These are phyloP conservation scores for Ephialtes manifestator DNA, from an alignment of 2,888 invertebrate genomes.

Conservation along the genomic window DNA sequence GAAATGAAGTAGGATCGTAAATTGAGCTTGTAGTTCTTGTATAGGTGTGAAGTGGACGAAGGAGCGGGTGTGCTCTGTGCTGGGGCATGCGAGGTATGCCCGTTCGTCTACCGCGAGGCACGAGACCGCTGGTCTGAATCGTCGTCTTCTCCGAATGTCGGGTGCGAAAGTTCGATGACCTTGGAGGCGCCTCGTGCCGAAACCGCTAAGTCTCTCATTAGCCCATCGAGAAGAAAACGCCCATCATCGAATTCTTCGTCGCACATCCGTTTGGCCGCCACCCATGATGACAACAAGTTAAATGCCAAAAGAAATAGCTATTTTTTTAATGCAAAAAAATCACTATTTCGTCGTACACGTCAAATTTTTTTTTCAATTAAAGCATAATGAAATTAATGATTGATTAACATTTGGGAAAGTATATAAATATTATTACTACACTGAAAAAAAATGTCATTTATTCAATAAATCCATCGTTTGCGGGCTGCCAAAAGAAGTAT, in stretches of 20 bases:
- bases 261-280: slow-evolving; percentile 10
- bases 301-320: neutral
- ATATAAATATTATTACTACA: no score
- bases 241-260: slow-evolving; percentile 46
- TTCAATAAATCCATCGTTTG: no score
- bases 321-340: neutral
- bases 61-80: neutral
- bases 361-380: neutral
- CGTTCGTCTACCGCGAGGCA: neutral
- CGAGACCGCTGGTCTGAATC: slow-evolving; percentile 56
- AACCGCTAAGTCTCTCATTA: slow-evolving; percentile 68
- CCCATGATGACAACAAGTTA: slow-evolving; percentile 38
- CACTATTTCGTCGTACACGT: neutral
- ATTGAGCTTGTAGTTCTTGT: neutral
- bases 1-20: slow-evolving; percentile 30
- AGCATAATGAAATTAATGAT: neutral
- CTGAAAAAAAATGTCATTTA: no score
- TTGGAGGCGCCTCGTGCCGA: slow-evolving; percentile 68
- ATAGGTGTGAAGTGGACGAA: slow-evolving; percentile 13
- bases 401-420: no score
- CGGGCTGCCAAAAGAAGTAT: no score
- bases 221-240: slow-evolving; percentile 34
- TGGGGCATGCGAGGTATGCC: slow-evolving; percentile 2
- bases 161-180: slow-evolving; percentile 70
- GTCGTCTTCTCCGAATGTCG: slow-evolving; percentile 48